Conservation (phyloP, 2,797 vertebrate genomes). For the Xenentodon cancila region DNA sequence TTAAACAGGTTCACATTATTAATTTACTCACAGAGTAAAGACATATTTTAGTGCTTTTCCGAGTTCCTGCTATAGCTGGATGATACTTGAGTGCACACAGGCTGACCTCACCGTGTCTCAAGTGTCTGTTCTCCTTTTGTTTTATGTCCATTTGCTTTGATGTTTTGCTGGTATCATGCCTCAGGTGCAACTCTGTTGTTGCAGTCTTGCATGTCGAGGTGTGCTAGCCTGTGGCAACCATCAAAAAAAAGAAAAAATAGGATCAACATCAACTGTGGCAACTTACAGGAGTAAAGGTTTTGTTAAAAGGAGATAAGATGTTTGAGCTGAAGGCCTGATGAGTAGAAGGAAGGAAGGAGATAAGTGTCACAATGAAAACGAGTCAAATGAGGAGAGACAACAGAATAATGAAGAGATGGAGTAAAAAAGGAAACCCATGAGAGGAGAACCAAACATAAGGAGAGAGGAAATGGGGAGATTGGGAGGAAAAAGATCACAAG, state of each 20-base stretch:
- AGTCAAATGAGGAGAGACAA: conserved; percentile 13
- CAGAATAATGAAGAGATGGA: conserved; percentile 10
- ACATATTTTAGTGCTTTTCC: too few relatives aligned
- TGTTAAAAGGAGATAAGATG: conserved; percentile 2
- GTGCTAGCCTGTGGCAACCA: conserved; percentile 10
- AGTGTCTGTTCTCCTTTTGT: conserved; percentile 14
- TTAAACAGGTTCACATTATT: too few relatives aligned
- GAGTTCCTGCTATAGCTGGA: too few relatives aligned
- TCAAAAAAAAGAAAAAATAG: conserved; percentile 1
- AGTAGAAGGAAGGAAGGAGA: not conserved
- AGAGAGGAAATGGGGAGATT: conserved; percentile 49
- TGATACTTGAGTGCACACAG: too few relatives aligned
- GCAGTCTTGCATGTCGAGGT: conserved; percentile 13
- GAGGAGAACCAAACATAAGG: conserved; percentile 13
- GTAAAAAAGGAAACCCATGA: conserved; percentile 9
- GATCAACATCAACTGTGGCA: not conserved
- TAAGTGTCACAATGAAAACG: conserved; percentile 1
- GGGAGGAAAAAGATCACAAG: conserved; percentile 33
- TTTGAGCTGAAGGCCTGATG: conserved; percentile 20
- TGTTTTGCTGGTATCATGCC: conserved; percentile 20
- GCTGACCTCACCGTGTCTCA: not conserved
- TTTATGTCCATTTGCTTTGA: conserved; percentile 31
- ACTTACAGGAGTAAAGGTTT: not conserved
- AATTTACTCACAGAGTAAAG: too few relatives aligned
- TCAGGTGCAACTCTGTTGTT: conserved; percentile 23